These are phyloP conservation scores for Ctenodactylus gundi DNA, from an alignment of 2,113 vertebrate species.

Conservation along the genomic window DNA sequence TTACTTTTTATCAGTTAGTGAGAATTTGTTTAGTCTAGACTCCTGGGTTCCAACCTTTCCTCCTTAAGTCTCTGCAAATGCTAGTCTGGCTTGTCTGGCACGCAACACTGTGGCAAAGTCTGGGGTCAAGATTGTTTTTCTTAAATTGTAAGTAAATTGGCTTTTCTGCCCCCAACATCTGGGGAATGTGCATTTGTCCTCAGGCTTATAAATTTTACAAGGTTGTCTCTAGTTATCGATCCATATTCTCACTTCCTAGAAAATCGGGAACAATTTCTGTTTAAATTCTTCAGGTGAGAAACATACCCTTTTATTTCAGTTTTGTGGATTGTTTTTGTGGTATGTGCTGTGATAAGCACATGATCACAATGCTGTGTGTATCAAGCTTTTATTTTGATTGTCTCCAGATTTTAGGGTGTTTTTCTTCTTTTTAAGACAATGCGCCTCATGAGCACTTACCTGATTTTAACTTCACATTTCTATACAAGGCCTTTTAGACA, in stretches of 20 bases:
- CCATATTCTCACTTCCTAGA: not conserved
- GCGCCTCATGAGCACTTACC: not conserved
- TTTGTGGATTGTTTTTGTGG: not conserved
- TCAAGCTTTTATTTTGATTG: not conserved
- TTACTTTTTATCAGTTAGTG: not conserved
- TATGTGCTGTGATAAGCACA: not conserved
- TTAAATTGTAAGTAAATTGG: conserved; percentile 31
- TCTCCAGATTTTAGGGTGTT: not conserved
- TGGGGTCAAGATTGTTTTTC: conserved; percentile 24
- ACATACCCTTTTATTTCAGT: not conserved
- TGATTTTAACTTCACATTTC: not conserved
- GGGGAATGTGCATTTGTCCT: not conserved
- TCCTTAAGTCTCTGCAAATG: conserved; percentile 62
- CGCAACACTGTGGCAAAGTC: not conserved
- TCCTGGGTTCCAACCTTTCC: not conserved
- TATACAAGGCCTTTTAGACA: not conserved
- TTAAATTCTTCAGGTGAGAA: not conserved
- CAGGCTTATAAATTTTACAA: conserved; percentile 3
- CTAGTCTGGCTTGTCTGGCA: not conserved
- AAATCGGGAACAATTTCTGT: not conserved
- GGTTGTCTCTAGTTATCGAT: not conserved
- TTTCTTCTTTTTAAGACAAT: not conserved
- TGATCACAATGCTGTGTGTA: not conserved
- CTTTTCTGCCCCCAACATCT: not conserved
- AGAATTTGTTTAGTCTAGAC: not conserved